Evolutionary conservation across 2,797 vertebrate species (phyloP).

Genomic region (Danionella dracula): DNA sequence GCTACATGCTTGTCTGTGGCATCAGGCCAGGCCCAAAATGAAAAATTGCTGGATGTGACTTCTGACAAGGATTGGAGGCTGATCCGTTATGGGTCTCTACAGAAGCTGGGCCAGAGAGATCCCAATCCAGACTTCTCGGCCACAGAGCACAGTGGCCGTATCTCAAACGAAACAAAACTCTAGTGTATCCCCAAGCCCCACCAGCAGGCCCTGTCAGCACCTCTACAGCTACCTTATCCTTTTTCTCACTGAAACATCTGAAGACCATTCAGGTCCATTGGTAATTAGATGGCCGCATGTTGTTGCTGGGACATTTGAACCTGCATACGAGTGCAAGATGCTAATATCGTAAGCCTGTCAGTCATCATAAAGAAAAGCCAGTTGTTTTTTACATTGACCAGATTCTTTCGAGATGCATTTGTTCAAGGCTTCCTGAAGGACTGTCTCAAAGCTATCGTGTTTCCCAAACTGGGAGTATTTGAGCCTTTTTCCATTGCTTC

Average conservation of each 20-base stretch:
- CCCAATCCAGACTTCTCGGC: constrained; percentile 42
- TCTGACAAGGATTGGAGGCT: constrained; percentile 10
- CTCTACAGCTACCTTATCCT: constrained; percentile 24
- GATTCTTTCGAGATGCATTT: constrained; percentile 7
- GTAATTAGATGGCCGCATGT: constrained; percentile 4
- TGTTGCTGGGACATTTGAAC: constrained; percentile 23
- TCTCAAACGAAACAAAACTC: constrained; percentile 62
- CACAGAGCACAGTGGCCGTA: constrained; percentile 56
- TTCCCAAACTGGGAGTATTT: constrained; percentile 9
- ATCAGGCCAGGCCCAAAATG: constrained; percentile 31
- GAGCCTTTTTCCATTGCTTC: constrained; percentile 25
- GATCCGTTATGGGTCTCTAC: constrained; percentile 39
- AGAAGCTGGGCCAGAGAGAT: constrained; percentile 39
- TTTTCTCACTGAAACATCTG: neutral
- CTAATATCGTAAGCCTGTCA: constrained; percentile 2
- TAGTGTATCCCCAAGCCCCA: neutral
- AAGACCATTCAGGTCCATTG: neutral
- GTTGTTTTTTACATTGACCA: neutral
- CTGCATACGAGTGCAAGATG: neutral
- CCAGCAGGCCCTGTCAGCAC: constrained; percentile 21
- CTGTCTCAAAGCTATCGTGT: constrained; percentile 8
- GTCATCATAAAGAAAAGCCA: neutral
- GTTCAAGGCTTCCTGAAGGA: constrained; percentile 14
- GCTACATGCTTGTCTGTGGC: constrained; percentile 37
- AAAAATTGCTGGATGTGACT: constrained; percentile 43